Base-by-base conservation (phyloP, 2,888 invertebrate genomes). In the Phalera bucephala region DNA sequence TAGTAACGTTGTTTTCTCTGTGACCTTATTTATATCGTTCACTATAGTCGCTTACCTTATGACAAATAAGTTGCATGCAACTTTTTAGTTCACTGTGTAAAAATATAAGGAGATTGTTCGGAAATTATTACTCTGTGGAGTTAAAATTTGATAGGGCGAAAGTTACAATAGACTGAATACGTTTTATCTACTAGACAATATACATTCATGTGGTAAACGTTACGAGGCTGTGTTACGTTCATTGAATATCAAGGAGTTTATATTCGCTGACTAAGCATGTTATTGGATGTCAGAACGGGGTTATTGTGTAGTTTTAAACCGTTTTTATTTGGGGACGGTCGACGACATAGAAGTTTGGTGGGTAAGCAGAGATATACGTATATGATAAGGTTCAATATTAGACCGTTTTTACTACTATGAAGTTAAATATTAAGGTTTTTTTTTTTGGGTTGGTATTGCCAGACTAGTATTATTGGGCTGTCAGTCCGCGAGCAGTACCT, bases 191-290 rank as follows among this genome's bases (percentile, higher is more conserved):
- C 23, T n/a, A 20, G 19, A 33, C 32, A 26, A 23, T 42, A 51
- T 50, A 35, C 23, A 31, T 43, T 51, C 34, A 1, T 20, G 12
- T 21, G 30, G 35, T 26, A 46, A 41, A 37, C 12, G 12, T 25
- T 20, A 17, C 40, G 27, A 33, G 33, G 11, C 28, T 22, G 35
- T 29, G 39, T 43, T 36, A 35, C 17, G 33, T 43, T 50, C 21
- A 22, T 15, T 22, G 17, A 13, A 26, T 23, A 35, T 30, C 29
- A 20, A 8, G 2, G 25, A 30, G 21, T 47, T 43, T 47, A 40
- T 50, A 47, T 51, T 43, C 43, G 35, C 50, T 47, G 47, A 51
- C 35, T 47, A 47, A 40, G 50, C 32, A 20, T 38, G 28, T 36
- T 39, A 50, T 42, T 42, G 38, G 36, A 17, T 33, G 29, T 33